Evolutionary conservation across 2,797 vertebrate species (phyloP).

Genomic region (Macrochelys suwanniensis): DNA sequence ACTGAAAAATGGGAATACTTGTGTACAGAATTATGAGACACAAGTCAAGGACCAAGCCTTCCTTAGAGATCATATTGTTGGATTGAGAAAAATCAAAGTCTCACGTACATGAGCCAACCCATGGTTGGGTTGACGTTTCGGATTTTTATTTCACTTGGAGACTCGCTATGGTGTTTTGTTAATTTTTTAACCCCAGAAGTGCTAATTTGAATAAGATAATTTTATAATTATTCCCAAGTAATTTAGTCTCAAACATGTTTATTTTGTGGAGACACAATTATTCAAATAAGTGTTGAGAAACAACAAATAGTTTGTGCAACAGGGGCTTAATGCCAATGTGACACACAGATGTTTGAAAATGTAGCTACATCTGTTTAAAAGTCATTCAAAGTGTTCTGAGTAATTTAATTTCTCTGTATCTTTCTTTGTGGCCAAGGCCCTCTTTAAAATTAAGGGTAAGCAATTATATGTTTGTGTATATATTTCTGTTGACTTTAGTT

Average conservation of each 20-base stretch:
- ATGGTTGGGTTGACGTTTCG: constrained; percentile 64
- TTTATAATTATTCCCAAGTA: constrained; percentile 75
- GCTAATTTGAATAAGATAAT: constrained; percentile 68
- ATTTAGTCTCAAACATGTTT: constrained; percentile 63
- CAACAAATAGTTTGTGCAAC: constrained; percentile 73
- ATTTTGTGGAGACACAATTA: constrained; percentile 74
- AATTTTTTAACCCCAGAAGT: constrained; percentile 52
- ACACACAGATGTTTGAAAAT: background rate
- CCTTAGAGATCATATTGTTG: constrained; percentile 20
- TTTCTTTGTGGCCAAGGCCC: background rate
- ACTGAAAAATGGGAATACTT: constrained; percentile 12
- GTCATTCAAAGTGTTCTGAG: constrained; percentile 8
- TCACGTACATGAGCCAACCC: constrained; percentile 51
- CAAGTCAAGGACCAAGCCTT: constrained; percentile 6
- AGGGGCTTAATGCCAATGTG: constrained; percentile 48
- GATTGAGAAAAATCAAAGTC: constrained; percentile 45
- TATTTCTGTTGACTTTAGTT: background rate
- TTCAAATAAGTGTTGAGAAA: constrained; percentile 67
- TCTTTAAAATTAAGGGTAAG: background rate
- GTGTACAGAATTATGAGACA: constrained; percentile 31
- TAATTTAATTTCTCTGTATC: background rate
- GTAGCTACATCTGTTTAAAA: constrained; percentile 63
- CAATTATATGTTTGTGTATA: background rate
- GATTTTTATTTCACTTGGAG: constrained; percentile 66
- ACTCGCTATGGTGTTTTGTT: constrained; percentile 44